Evolutionary conservation across 2,113 vertebrate species (phyloP).

Genomic region (Caranx ignobilis): DNA sequence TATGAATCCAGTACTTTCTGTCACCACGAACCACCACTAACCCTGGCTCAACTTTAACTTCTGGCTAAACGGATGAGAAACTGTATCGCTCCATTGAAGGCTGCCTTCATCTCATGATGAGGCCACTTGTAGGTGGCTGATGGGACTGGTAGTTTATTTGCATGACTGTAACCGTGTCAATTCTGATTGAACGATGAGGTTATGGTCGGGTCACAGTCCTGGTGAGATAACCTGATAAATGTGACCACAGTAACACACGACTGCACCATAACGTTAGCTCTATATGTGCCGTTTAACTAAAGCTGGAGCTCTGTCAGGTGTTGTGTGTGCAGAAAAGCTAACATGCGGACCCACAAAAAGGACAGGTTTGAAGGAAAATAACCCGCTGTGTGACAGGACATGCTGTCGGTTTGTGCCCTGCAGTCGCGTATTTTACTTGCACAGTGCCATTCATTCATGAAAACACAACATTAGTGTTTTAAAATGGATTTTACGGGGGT

Average conservation of each 20-base stretch:
- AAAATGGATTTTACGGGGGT: fast-evolving
- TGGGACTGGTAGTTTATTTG: neutral
- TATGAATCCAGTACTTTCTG: too few species aligned
- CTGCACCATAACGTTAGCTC: neutral
- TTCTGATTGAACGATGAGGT: neutral
- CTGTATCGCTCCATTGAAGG: neutral
- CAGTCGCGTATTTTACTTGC: fast-evolving
- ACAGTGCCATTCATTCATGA: fast-evolving
- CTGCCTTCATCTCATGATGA: neutral
- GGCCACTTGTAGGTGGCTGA: neutral
- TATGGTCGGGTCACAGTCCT: neutral
- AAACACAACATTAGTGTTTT: fast-evolving
- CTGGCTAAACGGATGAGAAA: neutral
- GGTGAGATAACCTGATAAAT: neutral
- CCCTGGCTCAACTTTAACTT: too few species aligned
- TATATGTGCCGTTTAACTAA: neutral
- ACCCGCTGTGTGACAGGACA: neutral
- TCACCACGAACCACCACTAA: too few species aligned
- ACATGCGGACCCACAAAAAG: conserved; percentile 13
- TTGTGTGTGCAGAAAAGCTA: conserved; percentile 33
- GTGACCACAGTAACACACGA: neutral
- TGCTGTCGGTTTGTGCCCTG: fast-evolving
- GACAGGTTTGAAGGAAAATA: neutral
- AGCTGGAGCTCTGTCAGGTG: neutral
- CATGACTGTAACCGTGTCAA: neutral